phyloP scores from a whole-genome alignment of 2,113 vertebrate genomes.

The Mobula hypostoma region DNA sequence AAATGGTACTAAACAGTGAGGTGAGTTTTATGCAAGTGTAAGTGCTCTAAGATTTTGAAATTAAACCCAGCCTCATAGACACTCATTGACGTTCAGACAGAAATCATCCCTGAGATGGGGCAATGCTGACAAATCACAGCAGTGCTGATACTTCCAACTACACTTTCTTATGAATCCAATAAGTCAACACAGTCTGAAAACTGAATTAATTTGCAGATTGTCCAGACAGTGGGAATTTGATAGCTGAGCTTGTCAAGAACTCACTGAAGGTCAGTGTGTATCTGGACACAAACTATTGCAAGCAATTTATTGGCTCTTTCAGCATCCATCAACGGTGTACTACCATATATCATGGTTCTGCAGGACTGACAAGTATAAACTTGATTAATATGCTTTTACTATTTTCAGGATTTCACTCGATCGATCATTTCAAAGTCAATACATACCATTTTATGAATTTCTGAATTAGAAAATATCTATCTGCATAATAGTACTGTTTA shows the following conservation, averaged over 20 bases:
- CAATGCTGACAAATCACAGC: conserved; percentile 21
- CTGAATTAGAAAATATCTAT: conserved; percentile 15
- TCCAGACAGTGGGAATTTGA: conserved; percentile 49
- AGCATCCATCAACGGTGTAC: conserved; percentile 47
- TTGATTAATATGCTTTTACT: conserved; percentile 54
- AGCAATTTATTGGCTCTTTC: conserved; percentile 52
- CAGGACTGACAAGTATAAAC: conserved; percentile 50
- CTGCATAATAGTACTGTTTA: neutral
- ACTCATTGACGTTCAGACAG: neutral
- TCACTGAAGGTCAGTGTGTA: conserved; percentile 51
- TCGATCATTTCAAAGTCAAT: conserved; percentile 47
- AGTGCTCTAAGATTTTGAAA: neutral
- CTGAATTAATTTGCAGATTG: conserved; percentile 17
- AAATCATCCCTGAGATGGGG: neutral
- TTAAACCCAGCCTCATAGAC: neutral
- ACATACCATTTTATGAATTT: neutral
- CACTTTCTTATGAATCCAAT: conserved; percentile 22
- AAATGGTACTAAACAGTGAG: neutral
- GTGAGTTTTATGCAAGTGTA: neutral
- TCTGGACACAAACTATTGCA: conserved; percentile 46
- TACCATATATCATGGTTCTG: conserved; percentile 53
- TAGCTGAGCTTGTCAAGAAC: conserved; percentile 53
- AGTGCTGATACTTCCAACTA: conserved; percentile 6
- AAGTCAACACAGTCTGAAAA: conserved; percentile 30
- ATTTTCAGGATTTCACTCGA: conserved; percentile 50